Evolutionary conservation across 2,113 vertebrate genomes (phyloP), one percentile per base, ranked within the genome.

Genomic region (Corapipo altera): DNA sequence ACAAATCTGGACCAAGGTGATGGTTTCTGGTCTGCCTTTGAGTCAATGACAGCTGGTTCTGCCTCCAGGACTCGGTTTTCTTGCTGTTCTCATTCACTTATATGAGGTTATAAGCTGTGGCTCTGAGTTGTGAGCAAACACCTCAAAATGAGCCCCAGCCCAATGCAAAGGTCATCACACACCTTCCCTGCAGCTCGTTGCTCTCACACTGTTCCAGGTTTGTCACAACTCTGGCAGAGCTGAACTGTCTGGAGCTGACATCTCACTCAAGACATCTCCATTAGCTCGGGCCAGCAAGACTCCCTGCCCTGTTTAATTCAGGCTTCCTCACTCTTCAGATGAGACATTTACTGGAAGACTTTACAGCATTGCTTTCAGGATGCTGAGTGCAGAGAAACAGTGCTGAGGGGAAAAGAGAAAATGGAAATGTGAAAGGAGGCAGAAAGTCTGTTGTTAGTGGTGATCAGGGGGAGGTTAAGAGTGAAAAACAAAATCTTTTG

Each of bases 221-320:
- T 95, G 92, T 85, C 96, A 95, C 3, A 62, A 57, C 0, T 24
- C 93, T 49, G 91, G 89, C 76, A n/a, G 86, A 91, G 83, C 64
- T 95, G 94, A 95, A 49, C 93, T 96, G 91, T 90, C 89, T 64
- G 7, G 44, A 88, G 67, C 87, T 96, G 95, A 96, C 79, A 78
- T 93, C 89, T 97, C n/a, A 1, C 76, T 94, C 54, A 96, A 96
- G 96, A 97, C 94, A 95, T 96, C 94, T 96, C 94, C 95, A 96
- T 97, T 97, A 96, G 77, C 82, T 94, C 11, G 0, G 87, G 59
- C 92, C 91, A 95, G 89, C 39, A 73, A 95, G 94, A 96, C 74
- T 91, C 89, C 72, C 96, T 97, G 73, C 92, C 57, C 93, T 96
- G 16, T 93, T 97, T 96, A 97, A 96, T 97, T 96, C 96, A 96